Base-by-base conservation (phyloP, 1,140 invertebrate species). In the Trialeurodes vaporariorum region DNA sequence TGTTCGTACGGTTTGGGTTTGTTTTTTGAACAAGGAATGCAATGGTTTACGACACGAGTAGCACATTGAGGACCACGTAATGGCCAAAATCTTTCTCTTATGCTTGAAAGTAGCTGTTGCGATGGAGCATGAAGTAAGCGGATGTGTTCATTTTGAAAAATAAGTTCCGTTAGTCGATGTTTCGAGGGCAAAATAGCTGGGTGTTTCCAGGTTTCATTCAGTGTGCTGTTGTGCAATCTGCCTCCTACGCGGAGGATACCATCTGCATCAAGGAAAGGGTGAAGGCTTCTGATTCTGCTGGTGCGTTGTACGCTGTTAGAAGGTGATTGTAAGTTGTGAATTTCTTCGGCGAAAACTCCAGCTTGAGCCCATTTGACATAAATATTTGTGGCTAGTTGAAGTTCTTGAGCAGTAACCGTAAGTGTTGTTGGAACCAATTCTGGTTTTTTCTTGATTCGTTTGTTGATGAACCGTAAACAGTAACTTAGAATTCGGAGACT, bases 171-270 rank as follows among this genome's bases (percentile, higher is more conserved):
- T 1, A 76, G 25, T 2, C 59, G 27, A 23, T 67, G 65, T 12
- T 67, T 26, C 59, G 34, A 23, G 11, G 75, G 75, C 25, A 80
- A 67, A 34, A 80, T 61, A 21, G 78, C 75, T 1, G 77, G 77
- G 71, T 77, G 72, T 63, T 75, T 76, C 49, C 69, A 64, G 25
- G 73, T 67, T 66, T 74, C 67, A 2, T 72, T 58, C 9, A 79
- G 58, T 12, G 71, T 60, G 1, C 73, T 64, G 40, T 77, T 70
- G 25, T 66, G 26, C 21, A 80, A 67, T 25, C 78, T 49, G 12
- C 79, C 78, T 9, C 77, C 78, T n/a, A 80, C 79, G 63, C 76
- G 70, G 5, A 79, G 12, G 2, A 79, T 34, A n/a, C 73, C 73
- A 17, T 70, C 23, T 13, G 69, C 2, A 65, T 79, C 77, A 11